phyloP scores from a whole-genome alignment of 1,140 invertebrate species.

The Pogonognathellus flavescens region DNA sequence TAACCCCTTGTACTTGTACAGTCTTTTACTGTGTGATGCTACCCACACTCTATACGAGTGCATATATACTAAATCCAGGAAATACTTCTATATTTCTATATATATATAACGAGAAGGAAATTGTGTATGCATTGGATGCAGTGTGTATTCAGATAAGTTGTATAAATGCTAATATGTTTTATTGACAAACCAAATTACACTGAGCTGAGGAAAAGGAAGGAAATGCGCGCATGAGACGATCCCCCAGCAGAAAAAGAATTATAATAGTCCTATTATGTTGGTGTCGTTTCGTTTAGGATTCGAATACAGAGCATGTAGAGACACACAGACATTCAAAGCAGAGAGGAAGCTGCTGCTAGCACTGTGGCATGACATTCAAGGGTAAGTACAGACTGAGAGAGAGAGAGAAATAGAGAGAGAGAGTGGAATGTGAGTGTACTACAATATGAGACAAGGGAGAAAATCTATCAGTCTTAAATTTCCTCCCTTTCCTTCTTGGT shows the following conservation, averaged over 20 bases:
- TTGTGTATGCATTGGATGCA: conserved; percentile 40
- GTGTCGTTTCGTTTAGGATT: neutral
- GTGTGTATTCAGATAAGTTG: conserved; percentile 33
- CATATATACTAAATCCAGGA: too few species aligned
- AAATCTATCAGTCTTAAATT: conserved; percentile 50
- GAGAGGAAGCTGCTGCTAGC: neutral
- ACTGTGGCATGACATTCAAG: neutral
- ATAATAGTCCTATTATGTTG: conserved; percentile 32
- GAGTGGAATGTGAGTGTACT: conserved; percentile 19
- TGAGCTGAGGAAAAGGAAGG: neutral
- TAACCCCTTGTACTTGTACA: neutral
- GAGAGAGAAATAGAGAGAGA: neutral
- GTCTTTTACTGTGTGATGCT: neutral
- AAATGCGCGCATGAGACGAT: neutral
- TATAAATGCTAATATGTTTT: conserved; percentile 50
- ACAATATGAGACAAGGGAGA: conserved; percentile 46
- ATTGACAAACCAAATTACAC: conserved; percentile 39
- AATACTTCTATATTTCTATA: neutral
- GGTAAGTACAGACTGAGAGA: neutral
- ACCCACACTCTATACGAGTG: neutral
- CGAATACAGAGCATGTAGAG: neutral
- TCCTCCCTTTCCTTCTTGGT: conserved; percentile 41
- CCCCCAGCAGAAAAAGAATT: conserved; percentile 29
- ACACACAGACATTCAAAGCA: too few species aligned
- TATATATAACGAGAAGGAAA: neutral